Conservation (phyloP, 2,888 invertebrate genomes). For the Sinhomidia bicolor region DNA sequence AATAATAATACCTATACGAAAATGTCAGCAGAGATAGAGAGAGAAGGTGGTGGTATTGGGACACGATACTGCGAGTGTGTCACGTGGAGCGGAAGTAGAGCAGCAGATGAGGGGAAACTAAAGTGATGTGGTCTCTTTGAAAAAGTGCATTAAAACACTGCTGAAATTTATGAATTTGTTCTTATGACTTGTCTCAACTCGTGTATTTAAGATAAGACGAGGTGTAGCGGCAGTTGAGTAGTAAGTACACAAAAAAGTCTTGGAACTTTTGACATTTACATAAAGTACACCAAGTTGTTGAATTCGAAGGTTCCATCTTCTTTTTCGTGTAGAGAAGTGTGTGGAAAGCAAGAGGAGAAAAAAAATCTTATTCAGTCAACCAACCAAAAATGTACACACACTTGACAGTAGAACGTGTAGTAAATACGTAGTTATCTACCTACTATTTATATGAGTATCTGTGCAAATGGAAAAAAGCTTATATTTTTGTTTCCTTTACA, state of each 20-base stretch:
- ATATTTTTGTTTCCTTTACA: too few species aligned
- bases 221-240: not conserved
- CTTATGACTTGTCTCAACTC: not conserved
- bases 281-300: slow-evolving; percentile 23
- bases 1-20: not conserved
- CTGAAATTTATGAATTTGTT: slow-evolving; percentile 31
- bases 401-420: slow-evolving; percentile 3
- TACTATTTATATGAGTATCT: too few species aligned
- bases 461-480: too few species aligned
- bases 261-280: slow-evolving; percentile 50
- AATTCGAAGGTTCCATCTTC: not conserved
- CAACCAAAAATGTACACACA: slow-evolving; percentile 5
- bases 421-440: not conserved
- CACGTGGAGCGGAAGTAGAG: slow-evolving; percentile 17
- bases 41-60: not conserved
- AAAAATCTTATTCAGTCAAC: not conserved
- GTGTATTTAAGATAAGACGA: too few species aligned
- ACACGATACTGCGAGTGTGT: not conserved
- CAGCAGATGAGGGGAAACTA: slow-evolving; percentile 12
- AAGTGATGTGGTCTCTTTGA: slow-evolving; percentile 24
- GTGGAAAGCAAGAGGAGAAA: not conserved
- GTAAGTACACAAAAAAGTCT: not conserved
- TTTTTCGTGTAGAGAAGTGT: not conserved
- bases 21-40: not conserved
- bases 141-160: slow-evolving; percentile 54